phyloP scores from a whole-genome alignment of 2,888 invertebrate genomes.

The Cheilosia scutellata region DNA sequence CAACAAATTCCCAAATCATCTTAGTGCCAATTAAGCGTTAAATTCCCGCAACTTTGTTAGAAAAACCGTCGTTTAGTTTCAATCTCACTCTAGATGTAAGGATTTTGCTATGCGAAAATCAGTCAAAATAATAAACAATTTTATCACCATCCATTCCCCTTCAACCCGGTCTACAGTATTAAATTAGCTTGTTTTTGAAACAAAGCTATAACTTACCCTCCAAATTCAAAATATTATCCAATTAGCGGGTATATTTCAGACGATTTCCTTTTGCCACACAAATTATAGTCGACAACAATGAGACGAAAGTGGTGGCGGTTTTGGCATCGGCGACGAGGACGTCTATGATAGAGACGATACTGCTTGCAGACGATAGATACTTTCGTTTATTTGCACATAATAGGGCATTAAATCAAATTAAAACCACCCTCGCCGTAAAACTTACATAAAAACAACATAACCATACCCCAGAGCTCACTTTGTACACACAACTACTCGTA shows the following conservation, averaged over 20 bases:
- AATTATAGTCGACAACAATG: slow-evolving; percentile 20
- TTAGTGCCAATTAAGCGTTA: no score
- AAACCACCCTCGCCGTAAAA: slow-evolving; percentile 33
- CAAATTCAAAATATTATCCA: slow-evolving; percentile 70
- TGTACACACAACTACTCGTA: not conserved
- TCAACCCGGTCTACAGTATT: not conserved
- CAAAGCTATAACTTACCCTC: slow-evolving; percentile 68
- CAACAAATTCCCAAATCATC: no score
- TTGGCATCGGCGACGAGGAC: not conserved
- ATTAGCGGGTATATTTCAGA: slow-evolving; percentile 63
- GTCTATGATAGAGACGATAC: no score
- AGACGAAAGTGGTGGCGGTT: not conserved
- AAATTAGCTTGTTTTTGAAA: slow-evolving; percentile 48
- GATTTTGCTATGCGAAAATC: not conserved
- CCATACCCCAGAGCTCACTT: not conserved
- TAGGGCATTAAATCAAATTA: slow-evolving; percentile 66
- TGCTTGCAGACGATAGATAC: slow-evolving; percentile 7
- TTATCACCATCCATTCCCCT: not conserved
- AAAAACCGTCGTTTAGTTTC: no score
- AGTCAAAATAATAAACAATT: slow-evolving; percentile 24
- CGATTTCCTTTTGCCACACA: slow-evolving; percentile 52
- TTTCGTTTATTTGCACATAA: slow-evolving; percentile 63
- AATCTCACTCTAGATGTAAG: no score
- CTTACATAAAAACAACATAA: slow-evolving; percentile 19
- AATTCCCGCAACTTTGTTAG: no score